Evolutionary conservation across 2,113 vertebrate species (phyloP), one percentile per base, ranked within the genome.

Genomic region (Clarias macrocephalus): DNA sequence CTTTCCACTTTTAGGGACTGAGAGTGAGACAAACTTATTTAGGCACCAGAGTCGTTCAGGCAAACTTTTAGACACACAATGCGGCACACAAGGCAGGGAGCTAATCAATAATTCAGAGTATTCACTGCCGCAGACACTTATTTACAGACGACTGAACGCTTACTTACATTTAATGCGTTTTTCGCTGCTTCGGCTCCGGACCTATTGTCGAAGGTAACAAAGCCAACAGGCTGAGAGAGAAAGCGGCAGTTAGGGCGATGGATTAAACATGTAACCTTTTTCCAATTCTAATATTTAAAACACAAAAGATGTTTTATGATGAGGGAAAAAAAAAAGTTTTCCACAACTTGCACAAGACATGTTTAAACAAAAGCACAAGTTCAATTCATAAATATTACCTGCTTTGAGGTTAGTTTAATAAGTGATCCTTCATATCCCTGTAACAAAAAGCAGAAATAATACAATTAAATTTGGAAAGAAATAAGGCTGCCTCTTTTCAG

Each of bases 361-460:
- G 13, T 19, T 10, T 42, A 4, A 48, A 25, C 48, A 42, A 21
- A 33, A 83, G 16, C 57, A 25, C 0, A 42, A 57, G 0, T 33
- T 6, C 23, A 66, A 56, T 66, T 73, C 25, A 23, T n/a, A 81
- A 2, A 48, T 25, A 56, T 88, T 75, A 97, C 96, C 96, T 97
- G 96, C 93, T 96, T 96, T 42, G 96, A 96, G 11, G 96, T 97
- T 92, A 97, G 93, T 91, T 97, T 97, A 93, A 97, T 97, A 91
- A 97, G 92, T 73, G 96, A 97, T 52, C 96, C 96, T 94, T 97
- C 96, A 92, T 97, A 97, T 81, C 96, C 96, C 96, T 97, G 93
- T 42, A 92, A 88, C 85, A 89, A 68, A 90, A 33, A 60, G 52
- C 37, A 84, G 13, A 59, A 21, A 81, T 16, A 60, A 81, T 23